A percentile compares a stretch with the other conserved stretches of the same genome.
phyloP scores from a whole-genome alignment of 2,113 vertebrate genomes.

The Otus sunia region DNA sequence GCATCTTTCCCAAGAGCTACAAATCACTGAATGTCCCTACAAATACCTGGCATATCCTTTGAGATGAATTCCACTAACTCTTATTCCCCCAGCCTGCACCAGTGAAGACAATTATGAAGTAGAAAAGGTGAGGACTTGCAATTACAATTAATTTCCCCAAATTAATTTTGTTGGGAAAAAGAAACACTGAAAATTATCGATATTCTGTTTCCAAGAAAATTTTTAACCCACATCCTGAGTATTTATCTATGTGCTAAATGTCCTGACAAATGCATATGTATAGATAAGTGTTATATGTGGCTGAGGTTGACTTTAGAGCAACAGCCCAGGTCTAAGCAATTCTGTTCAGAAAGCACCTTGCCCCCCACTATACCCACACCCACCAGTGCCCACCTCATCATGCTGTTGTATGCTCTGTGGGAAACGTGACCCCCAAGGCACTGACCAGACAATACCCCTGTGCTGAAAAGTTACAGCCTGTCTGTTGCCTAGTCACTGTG shows the following conservation, averaged over 20 bases:
- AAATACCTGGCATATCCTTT: not conserved
- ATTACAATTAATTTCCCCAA: not conserved
- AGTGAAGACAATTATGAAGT: not conserved
- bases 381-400: not conserved
- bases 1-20: not conserved
- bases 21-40: not conserved
- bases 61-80: not conserved
- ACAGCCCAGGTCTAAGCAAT: not conserved
- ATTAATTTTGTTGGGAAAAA: not conserved
- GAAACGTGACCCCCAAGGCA: fast-evolving
- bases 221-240: not conserved
- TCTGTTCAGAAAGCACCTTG: not conserved
- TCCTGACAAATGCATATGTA: not conserved
- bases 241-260: not conserved
- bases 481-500: fast-evolving
- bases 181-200: not conserved
- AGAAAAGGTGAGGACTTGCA: not conserved
- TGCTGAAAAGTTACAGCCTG: not conserved
- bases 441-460: not conserved
- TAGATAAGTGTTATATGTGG: not conserved
- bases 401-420: fast-evolving
- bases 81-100: not conserved
- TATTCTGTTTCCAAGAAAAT: not conserved
- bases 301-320: not conserved
- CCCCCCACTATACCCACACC: fast-evolving